Conservation (phyloP, 2,113 vertebrate species). For the Nannobrachium achirus region DNA sequence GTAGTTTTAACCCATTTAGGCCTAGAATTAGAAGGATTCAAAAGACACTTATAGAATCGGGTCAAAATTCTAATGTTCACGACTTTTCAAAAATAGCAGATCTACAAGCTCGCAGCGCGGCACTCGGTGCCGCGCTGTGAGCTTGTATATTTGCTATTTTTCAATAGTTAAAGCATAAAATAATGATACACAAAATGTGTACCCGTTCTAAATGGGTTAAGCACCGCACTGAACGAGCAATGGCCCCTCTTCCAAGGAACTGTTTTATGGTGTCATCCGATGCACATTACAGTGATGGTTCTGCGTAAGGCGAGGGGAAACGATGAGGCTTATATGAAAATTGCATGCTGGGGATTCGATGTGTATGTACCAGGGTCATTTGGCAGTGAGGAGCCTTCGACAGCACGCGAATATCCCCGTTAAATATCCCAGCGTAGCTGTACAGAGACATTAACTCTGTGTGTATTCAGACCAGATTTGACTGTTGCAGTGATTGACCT, state of each 20-base stretch:
- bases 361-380: not conserved
- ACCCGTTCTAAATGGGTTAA: not conserved
- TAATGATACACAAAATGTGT: too few species aligned
- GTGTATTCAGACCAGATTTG: constrained; percentile 5
- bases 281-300: constrained; percentile 8
- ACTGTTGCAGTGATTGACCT: constrained; percentile 20
- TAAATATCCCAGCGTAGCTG: not conserved
- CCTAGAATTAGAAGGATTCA: too few species aligned
- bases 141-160: too few species aligned
- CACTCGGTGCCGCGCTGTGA: too few species aligned
- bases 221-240: not conserved
- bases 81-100: too few species aligned
- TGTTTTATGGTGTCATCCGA: constrained; percentile 35
- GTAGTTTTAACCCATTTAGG: constrained; percentile 5
- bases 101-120: too few species aligned
- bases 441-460: not conserved
- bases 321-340: not conserved
- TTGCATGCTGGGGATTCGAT: constrained; percentile 7
- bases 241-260: constrained; percentile 19
- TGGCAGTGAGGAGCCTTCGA: not conserved
- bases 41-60: too few species aligned
- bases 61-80: too few species aligned
- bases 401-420: not conserved
- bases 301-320: not conserved
- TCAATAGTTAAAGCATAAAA: too few species aligned